Evolutionary conservation across 2,888 invertebrate species (phyloP), one percentile per base, ranked within the genome.

Genomic region (Sesamia inferens): DNA sequence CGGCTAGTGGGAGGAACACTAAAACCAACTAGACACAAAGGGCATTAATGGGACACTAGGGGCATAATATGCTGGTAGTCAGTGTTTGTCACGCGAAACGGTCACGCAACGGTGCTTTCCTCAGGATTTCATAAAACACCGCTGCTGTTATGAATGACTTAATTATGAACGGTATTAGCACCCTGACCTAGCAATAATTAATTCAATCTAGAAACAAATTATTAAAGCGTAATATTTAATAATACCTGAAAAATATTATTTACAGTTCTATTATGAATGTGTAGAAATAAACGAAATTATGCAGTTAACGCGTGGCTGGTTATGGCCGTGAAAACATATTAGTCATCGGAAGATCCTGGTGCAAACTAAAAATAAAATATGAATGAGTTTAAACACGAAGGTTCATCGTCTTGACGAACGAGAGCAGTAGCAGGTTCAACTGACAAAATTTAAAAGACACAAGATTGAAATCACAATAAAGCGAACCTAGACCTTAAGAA

Each of bases 51-150:
- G 91, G 89, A 93, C 91, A 92, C 86, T 79, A 85, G 88, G 88
- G 88, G 90, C 89, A 89, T 88, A 88, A 74, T 77, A 86, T 90
- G 87, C 85, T 86, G 87, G 88, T 85, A 87, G 88, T 83, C 84
- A 87, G 82, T 88, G 89, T 84, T 91, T 89, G 93, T 92, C 94
- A 94, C 93, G 94, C 94, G 89, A 94, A 90, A 89, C 90, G 83
- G 92, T 93, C 95, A 94, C 92, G 94, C 92, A 89, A 93, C 89
- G 85, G 88, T 91, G 91, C 91, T 92, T 93, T 92, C 92, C 90
- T 90, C 89, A 88, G 85, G 88, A 91, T 93, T 92, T 90, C 85
- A 90, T 88, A 88, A 88, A 88, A 87, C 85, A 82, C 76, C 71
- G 76, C 70, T 70, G 83, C 77, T 79, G 82, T 89, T 90, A 90